Base-by-base conservation (phyloP, 2,888 invertebrate genomes). In the Eucriotettix oculatus region DNA sequence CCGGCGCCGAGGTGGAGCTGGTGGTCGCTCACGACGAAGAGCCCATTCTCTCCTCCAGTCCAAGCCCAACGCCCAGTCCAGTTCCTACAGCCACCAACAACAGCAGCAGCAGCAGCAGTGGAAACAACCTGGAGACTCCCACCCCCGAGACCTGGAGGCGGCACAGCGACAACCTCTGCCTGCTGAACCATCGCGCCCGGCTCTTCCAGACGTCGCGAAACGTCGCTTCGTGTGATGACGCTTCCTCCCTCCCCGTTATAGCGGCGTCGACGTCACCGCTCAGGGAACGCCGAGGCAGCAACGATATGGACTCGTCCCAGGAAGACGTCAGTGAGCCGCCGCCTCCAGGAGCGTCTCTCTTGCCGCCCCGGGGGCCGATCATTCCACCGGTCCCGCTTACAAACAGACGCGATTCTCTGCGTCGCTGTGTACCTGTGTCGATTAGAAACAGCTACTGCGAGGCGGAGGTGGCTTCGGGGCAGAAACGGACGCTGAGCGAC, bases 1-100 rank as follows among this genome's bases (percentile, higher is more conserved):
- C 64, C 66, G 29, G 65, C 68, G 10, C 67, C 54, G 67, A 69
- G 60, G 68, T 70, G 29, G 70, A 71, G 63, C 65, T 71, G 40
- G 70, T 71, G n/a, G 65, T 70, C 16, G 66, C 68, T 10, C 55
- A 68, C 12, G 58, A 59, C n/a, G 42, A 53, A 11, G 10, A 54
- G 57, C 48, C 57, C 41, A 42, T 55, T n/a, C 41, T 42, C 10
- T 16, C 52, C 16, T 44, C 43, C 14, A 16, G 54, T 12, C 42
- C 41, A 14, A 40, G n/a, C 42, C 54, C 54, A 29, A 29, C 29
- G 29, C 29, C 29, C 29, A 29, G 29, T 29, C 29, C 29, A 29
- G 29, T 29, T 29, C 29, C 29, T 29, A 29, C 29, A 29, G 29
- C 29, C 29, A n/a, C n/a, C n/a, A n/a, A n/a, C n/a, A n/a, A n/a